Conservation (phyloP, 2,888 invertebrate genomes). For the Ophraella communa region DNA sequence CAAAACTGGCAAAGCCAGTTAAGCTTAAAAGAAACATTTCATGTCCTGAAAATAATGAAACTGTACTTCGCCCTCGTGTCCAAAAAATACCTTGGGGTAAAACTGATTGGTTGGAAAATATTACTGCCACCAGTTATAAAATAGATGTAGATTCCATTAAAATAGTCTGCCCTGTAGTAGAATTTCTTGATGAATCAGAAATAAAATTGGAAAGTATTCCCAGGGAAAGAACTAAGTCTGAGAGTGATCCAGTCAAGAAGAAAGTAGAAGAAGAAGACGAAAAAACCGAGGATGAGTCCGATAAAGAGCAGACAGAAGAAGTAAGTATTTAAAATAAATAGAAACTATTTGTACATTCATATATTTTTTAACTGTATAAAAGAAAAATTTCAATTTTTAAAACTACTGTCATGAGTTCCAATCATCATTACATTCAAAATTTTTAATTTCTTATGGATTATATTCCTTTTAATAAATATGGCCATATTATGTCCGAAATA, state of each 20-base stretch:
- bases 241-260: constrained; percentile 39
- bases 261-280: constrained; percentile 42
- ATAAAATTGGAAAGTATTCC: constrained; percentile 49
- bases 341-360: too few species aligned
- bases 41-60: constrained; percentile 11
- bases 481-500: too few species aligned
- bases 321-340: constrained; percentile 12
- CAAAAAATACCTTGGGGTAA: constrained; percentile 33
- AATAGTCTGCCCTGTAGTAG: constrained; percentile 51
- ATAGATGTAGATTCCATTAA: constrained; percentile 51
- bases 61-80: constrained; percentile 6
- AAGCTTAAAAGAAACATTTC: constrained; percentile 28
- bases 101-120: constrained; percentile 30
- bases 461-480: too few species aligned
- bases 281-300: constrained; percentile 33
- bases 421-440: too few species aligned
- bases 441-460: too few species aligned
- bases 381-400: too few species aligned
- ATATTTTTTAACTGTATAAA: too few species aligned
- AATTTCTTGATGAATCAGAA: constrained; percentile 54
- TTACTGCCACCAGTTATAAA: constrained; percentile 29
- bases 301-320: constrained; percentile 36
- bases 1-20: constrained; percentile 19
- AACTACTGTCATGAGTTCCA: too few species aligned
- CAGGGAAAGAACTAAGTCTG: constrained; percentile 39